Conservation (phyloP, 2,888 invertebrate genomes). For the Chalcis sispes region DNA sequence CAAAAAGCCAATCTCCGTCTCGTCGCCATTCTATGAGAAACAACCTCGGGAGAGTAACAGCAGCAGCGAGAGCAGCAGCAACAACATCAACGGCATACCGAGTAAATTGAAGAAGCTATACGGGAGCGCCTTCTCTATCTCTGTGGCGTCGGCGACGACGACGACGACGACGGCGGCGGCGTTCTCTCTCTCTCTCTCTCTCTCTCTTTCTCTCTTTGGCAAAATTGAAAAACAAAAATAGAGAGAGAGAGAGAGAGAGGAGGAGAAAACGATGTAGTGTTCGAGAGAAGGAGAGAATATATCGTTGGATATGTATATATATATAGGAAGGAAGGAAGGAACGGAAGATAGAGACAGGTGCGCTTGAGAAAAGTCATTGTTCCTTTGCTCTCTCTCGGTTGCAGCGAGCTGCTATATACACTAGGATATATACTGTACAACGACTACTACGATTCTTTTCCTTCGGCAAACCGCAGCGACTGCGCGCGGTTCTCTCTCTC, state of each 20-base stretch:
- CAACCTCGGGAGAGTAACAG: conserved; percentile 8
- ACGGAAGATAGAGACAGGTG: conserved; percentile 37
- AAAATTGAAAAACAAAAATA: conserved; percentile 49
- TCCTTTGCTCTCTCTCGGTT: conserved; percentile 39
- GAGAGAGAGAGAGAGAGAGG: conserved; percentile 11
- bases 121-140: too few relatives aligned
- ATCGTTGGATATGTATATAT: too few relatives aligned
- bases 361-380: conserved; percentile 55
- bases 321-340: conserved; percentile 5
- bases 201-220: not conserved
- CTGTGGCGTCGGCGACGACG: too few relatives aligned
- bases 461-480: too few relatives aligned
- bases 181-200: not conserved
- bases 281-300: not conserved
- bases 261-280: not conserved
- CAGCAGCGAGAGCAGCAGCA: not conserved
- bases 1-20: conserved; percentile 53
- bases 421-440: too few relatives aligned
- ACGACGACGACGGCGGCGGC: too few relatives aligned
- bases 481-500: too few relatives aligned
- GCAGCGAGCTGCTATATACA: not conserved
- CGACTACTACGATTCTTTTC: too few relatives aligned
- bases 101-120: conserved; percentile 54
- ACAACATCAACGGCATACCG: conserved; percentile 41
- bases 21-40: conserved; percentile 34